A percentile compares a stretch with the other conserved stretches of the same genome.
These are phyloP conservation scores for Suillia variegata DNA, from an alignment of 2,888 invertebrate species.

Conservation along the genomic window DNA sequence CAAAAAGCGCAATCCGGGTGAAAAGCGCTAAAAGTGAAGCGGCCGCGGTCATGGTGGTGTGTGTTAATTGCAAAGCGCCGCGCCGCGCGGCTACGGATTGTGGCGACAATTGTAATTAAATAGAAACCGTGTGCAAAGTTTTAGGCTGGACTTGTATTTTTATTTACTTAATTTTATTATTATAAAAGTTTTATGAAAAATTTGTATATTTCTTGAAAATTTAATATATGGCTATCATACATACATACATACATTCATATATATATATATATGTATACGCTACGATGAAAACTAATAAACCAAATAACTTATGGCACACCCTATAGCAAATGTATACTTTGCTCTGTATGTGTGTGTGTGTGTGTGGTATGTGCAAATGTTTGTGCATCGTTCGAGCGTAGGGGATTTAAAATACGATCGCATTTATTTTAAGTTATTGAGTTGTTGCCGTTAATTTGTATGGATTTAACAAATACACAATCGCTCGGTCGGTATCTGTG, in stretches of 20 bases:
- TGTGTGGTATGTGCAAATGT: neutral
- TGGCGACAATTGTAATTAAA: constrained; percentile 58
- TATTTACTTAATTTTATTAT: too few species aligned
- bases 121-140: constrained; percentile 43
- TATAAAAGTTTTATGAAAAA: too few species aligned
- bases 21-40: neutral
- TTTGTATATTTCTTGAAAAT: too few species aligned
- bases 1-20: neutral
- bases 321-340: too few species aligned
- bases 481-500: neutral
- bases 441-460: neutral
- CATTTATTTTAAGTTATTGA: neutral
- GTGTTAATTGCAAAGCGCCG: neutral
- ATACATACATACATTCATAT: too few species aligned
- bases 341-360: neutral
- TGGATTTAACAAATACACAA: neutral
- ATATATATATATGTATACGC: too few species aligned
- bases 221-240: too few species aligned
- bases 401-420: neutral
- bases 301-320: too few species aligned
- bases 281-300: too few species aligned
- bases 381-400: neutral
- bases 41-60: neutral
- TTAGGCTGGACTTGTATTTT: too few species aligned
- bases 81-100: constrained; percentile 46